Conservation (phyloP, 2,113 vertebrate genomes). For the Blennius ocellaris region DNA sequence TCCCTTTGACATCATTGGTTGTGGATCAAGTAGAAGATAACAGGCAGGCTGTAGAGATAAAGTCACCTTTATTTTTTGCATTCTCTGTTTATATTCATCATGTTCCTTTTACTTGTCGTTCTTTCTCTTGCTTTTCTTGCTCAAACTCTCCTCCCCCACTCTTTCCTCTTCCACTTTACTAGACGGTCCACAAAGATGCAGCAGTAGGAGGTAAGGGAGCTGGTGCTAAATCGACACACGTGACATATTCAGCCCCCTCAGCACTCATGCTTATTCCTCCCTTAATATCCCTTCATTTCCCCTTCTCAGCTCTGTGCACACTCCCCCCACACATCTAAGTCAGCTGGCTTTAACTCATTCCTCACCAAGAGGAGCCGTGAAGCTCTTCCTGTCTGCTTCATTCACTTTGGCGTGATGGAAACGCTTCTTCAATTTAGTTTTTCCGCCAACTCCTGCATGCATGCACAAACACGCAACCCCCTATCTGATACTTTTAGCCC, state of each 20-base stretch:
- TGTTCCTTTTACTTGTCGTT: background rate
- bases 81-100: too few relatives aligned
- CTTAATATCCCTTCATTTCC: constrained; percentile 80
- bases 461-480: constrained; percentile 10
- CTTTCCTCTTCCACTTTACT: constrained; percentile 60
- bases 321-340: constrained; percentile 68
- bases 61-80: too few relatives aligned
- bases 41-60: too few relatives aligned
- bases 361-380: constrained; percentile 47
- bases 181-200: constrained; percentile 61
- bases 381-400: background rate
- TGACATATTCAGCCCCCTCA: constrained; percentile 65
- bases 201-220: constrained; percentile 65
- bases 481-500: constrained; percentile 43
- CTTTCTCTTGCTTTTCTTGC: constrained; percentile 7
- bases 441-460: constrained; percentile 10
- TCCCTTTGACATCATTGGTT: too few relatives aligned
- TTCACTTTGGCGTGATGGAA: constrained; percentile 20
- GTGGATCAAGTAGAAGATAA: too few relatives aligned
- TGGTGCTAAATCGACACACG: constrained; percentile 72
- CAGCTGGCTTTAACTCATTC: constrained; percentile 75
- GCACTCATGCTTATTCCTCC: constrained; percentile 71
- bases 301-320: constrained; percentile 62
- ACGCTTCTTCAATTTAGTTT: constrained; percentile 18
- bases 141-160: constrained; percentile 45